Conservation (phyloP, 1,140 invertebrate species). For the Zaprionus ornatus region DNA sequence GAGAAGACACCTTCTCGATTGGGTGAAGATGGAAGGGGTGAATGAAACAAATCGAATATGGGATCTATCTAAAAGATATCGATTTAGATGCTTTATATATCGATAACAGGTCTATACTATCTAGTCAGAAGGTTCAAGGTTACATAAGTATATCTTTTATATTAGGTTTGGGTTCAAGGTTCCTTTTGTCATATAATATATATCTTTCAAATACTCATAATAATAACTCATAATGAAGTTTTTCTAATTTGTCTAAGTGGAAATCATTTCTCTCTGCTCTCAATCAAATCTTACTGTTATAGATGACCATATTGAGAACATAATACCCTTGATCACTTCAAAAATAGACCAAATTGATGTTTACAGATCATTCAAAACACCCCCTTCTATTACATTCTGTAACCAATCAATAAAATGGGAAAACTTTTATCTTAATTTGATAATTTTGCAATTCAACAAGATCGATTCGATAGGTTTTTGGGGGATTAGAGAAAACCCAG, state of each 20-base stretch:
- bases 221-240: no score
- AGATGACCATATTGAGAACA: background rate
- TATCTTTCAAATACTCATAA: background rate
- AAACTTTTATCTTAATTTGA: background rate
- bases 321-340: background rate
- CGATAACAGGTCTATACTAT: background rate
- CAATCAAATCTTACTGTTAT: background rate
- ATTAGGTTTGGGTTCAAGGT: background rate
- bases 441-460: background rate
- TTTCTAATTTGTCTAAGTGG: background rate
- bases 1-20: slow-evolving; percentile 1
- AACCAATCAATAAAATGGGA: background rate
- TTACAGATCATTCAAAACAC: background rate
- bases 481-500: background rate
- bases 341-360: background rate
- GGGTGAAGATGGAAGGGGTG: background rate
- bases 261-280: background rate
- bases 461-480: background rate
- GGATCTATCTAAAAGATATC: background rate
- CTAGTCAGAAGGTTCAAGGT: background rate
- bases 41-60: background rate
- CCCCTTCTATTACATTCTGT: background rate
- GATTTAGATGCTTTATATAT: background rate
- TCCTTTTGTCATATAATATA: background rate
- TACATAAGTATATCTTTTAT: background rate